Base-by-base conservation (phyloP, 2,888 invertebrate species). In the Pseudoips prasinana region DNA sequence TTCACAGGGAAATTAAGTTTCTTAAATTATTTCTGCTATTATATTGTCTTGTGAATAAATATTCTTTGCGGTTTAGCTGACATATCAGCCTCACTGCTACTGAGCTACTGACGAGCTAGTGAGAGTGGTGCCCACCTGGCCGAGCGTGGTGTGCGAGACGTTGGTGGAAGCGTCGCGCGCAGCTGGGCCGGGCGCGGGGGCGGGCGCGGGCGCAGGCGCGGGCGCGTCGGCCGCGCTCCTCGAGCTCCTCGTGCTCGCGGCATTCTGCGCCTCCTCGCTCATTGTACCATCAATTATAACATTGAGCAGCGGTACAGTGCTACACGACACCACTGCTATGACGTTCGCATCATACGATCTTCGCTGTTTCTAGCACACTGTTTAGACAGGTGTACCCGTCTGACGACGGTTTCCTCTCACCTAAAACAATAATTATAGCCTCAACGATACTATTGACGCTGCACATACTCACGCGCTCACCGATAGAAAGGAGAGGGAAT, bases 191-290 rank as follows among this genome's bases (percentile, higher is more conserved):
- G n/a, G 14, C 14, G 14, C 5, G 44, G 75, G 73, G 42, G 64
- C 71, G 30, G 81, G 19, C 53, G 59, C 7, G 8, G 11, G 22
- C 18, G 30, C 30, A 49, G 40, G 40, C 57, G 32, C 46, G 57
- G 61, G 14, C 45, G 55, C 52, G 36, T 46, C 46, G 34, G 49
- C 39, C 32, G 8, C 40, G 34, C 51, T 58, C 47, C 64, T 57
- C 54, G 67, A 63, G 59, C 62, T 64, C 51, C 68, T 72, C 55
- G 67, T 72, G 58, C 72, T 73, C 46, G 73, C 78, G 59, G 78
- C 83, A 70, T 78, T 68, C 64, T 77, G 77, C 55, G 64, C 73
- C 73, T 85, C 84, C 68, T 85, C 86, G 64, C 85, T 87, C 87
- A 88, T 86, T 64, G 69, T 81, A 75, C 68, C 57, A 72, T 73